phyloP scores from a whole-genome alignment of 2,888 invertebrate genomes.

The Latrodectus elegans region DNA sequence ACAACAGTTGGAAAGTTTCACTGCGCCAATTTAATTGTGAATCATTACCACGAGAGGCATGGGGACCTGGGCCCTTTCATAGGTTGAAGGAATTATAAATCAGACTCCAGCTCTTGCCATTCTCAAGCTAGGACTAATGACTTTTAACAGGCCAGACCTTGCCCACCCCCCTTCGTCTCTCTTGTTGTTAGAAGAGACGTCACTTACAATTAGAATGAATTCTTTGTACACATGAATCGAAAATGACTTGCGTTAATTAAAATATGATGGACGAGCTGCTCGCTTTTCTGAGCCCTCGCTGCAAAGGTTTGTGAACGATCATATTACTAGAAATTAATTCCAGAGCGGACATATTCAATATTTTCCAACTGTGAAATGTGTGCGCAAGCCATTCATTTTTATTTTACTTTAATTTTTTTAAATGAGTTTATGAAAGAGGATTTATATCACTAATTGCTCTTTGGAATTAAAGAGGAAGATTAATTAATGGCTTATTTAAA shows the following conservation, averaged over 20 bases:
- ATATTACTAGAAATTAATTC: too few species aligned
- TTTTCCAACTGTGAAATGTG: too few species aligned
- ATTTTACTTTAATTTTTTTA: too few species aligned
- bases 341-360: too few species aligned
- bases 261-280: constrained; percentile 49
- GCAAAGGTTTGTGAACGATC: background rate
- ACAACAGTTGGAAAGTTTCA: constrained; percentile 12
- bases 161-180: constrained; percentile 17
- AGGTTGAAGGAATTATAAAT: constrained; percentile 52
- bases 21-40: constrained; percentile 52
- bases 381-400: too few species aligned
- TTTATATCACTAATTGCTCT: too few species aligned
- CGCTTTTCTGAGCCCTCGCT: background rate
- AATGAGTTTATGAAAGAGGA: too few species aligned
- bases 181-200: constrained; percentile 12
- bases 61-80: constrained; percentile 42
- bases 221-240: constrained; percentile 35
- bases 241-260: constrained; percentile 47
- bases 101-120: constrained; percentile 44
- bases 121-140: constrained; percentile 45
- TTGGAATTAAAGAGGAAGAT: too few species aligned
- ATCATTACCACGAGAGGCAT: constrained; percentile 36
- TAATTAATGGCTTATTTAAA: too few species aligned
- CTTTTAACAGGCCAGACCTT: constrained; percentile 30
- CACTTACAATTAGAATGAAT: constrained; percentile 59